phyloP scores from a whole-genome alignment of 2,113 vertebrate genomes.

The Eleginops maclovinus region DNA sequence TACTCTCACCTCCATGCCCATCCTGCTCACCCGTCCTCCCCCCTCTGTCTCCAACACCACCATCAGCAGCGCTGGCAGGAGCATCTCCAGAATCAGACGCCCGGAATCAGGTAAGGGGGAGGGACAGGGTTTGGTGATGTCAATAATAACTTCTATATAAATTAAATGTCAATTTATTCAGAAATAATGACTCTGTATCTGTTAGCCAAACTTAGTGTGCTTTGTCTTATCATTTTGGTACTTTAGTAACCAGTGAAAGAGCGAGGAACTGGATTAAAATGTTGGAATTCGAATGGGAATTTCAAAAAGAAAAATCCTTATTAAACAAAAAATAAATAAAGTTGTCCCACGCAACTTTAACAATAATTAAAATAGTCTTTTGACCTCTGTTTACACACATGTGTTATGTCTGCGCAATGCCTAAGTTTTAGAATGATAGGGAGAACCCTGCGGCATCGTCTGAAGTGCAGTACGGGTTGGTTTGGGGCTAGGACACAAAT shows the following conservation, averaged over 20 bases:
- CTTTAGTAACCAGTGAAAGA: too few relatives aligned
- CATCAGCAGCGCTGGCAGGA: conserved; percentile 91
- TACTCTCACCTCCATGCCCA: conserved; percentile 71
- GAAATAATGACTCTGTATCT: neutral
- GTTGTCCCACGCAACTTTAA: too few relatives aligned
- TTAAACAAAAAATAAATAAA: too few relatives aligned
- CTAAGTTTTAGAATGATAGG: too few relatives aligned
- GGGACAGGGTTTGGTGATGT: neutral
- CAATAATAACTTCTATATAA: neutral
- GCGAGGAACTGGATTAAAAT: too few relatives aligned
- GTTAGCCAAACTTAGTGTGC: neutral
- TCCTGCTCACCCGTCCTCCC: conserved; percentile 74
- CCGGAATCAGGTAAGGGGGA: conserved; percentile 85
- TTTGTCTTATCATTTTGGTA: neutral
- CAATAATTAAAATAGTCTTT: too few relatives aligned
- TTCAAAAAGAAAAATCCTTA: too few relatives aligned
- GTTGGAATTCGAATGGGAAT: too few relatives aligned
- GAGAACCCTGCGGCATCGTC: neutral
- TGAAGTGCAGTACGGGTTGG: conserved; percentile 11
- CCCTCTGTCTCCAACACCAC: conserved; percentile 86
- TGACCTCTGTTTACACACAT: too few relatives aligned
- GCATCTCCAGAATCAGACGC: conserved; percentile 89
- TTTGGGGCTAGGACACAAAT: neutral
- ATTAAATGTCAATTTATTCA: neutral
- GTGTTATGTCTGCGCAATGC: too few relatives aligned